Evolutionary conservation across 2,888 invertebrate genomes (phyloP).

Genomic region (Pseudoips prasinana): DNA sequence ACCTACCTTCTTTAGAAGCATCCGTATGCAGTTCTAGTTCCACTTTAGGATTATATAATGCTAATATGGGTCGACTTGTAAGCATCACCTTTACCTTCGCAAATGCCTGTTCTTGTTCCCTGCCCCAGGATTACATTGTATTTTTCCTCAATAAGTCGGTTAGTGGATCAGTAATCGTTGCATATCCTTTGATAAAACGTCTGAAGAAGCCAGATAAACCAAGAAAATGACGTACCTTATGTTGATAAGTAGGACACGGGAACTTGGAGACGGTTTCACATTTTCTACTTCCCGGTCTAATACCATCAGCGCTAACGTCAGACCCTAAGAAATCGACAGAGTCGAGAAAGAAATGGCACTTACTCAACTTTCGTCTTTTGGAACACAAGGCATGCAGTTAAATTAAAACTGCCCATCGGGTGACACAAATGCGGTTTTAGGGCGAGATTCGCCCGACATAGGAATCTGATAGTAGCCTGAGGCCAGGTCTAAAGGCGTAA

Average conservation of each 20-base stretch:
- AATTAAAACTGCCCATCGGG: conserved; percentile 2
- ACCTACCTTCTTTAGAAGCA: neutral
- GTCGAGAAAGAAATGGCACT: conserved; percentile 12
- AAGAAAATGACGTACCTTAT: conserved; percentile 3
- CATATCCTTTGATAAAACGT: neutral
- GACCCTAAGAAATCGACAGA: conserved; percentile 9
- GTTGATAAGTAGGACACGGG: conserved; percentile 4
- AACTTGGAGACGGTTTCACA: conserved; percentile 8
- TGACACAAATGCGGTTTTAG: conserved; percentile 1
- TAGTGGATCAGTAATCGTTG: neutral
- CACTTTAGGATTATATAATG: neutral
- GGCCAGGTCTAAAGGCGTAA: conserved; percentile 1
- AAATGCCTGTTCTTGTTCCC: neutral
- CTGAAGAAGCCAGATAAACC: conserved; percentile 3
- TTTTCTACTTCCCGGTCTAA: conserved; percentile 11
- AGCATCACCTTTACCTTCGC: neutral
- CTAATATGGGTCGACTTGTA: neutral
- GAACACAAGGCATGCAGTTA: conserved; percentile 4
- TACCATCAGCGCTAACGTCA: conserved; percentile 7
- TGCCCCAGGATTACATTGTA: neutral
- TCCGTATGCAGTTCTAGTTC: neutral
- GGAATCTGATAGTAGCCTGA: neutral
- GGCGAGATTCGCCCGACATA: neutral
- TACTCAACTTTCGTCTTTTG: conserved; percentile 9
- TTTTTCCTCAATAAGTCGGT: neutral